Evolutionary conservation across 2,113 vertebrate species (phyloP), one percentile per base, ranked within the genome.

Genomic region (Pica pica): DNA sequence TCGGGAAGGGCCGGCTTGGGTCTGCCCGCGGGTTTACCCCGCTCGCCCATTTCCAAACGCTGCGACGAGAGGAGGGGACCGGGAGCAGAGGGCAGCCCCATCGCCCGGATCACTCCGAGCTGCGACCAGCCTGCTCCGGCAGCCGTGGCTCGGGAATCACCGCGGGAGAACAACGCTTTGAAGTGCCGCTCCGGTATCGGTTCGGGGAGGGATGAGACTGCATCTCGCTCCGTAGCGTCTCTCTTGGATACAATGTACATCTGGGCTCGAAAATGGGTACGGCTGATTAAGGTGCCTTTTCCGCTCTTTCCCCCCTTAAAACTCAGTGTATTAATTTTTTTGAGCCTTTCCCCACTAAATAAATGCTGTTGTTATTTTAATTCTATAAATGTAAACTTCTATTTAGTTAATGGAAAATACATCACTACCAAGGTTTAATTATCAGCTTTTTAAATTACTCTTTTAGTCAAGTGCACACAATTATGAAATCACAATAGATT

Each of bases 341-440:
- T 84, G 87, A 89, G 87, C 75, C 50, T 77, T 60, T 55, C 37
- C 28, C 65, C 9, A 63, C 77, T 50, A 70, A 63, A 57, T 81
- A 79, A 95, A 90, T 52, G 73, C 53, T 79, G 22, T 14, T 42
- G n/a, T 69, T 89, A 49, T 82, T 94, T 97, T 97, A 95, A 92
- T 97, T 95, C 77, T 96, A 78, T 86, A 97, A 97, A 95, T 87
- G 96, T 94, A 91, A 95, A 94, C 89, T 97, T 96, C 93, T 96
- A 92, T 97, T 96, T 96, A 96, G 89, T 96, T 95, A 95, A 91
- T 97, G 92, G 80, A 91, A 97, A 96, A 96, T 61, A 90, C 96
- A 92, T 89, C 77, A 65, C 76, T 74, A 88, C 63, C 78, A 17
- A 83, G 79, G 81, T 90, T 97, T 97, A 97, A 97, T 97, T 90